Conservation (phyloP, 2,888 invertebrate genomes). For the Saturnia japonica region DNA sequence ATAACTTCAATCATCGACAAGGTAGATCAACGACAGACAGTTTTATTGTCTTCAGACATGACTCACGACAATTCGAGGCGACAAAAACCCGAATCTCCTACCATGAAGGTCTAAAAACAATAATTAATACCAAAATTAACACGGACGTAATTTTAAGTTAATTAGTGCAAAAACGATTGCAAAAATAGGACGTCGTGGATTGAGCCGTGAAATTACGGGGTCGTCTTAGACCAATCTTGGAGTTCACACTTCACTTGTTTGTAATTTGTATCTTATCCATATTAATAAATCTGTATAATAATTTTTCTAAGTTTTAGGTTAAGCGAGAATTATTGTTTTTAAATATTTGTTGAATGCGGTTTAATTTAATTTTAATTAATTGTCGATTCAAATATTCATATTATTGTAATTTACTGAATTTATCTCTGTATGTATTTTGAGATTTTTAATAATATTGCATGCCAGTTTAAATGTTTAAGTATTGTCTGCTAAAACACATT, state of each 20-base stretch:
- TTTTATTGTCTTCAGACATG: neutral
- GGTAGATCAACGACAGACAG: neutral
- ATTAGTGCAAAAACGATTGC: conserved; percentile 26
- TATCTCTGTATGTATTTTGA: too few relatives aligned
- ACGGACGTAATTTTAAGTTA: conserved; percentile 26
- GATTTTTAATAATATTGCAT: too few relatives aligned
- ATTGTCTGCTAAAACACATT: too few relatives aligned
- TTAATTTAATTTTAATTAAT: too few relatives aligned
- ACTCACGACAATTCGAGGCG: neutral
- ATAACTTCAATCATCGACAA: neutral
- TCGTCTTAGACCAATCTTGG: neutral
- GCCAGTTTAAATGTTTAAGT: too few relatives aligned
- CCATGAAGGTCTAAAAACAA: conserved; percentile 28
- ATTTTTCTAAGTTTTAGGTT: too few relatives aligned
- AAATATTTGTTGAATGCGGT: too few relatives aligned
- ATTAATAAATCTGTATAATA: too few relatives aligned
- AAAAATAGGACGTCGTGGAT: neutral
- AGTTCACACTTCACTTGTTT: neutral
- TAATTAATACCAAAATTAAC: conserved; percentile 29
- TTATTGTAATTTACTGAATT: too few relatives aligned
- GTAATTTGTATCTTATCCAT: too few relatives aligned
- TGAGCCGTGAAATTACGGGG: conserved; percentile 3
- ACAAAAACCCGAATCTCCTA: conserved; percentile 13
- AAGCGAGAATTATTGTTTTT: too few relatives aligned
- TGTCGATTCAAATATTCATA: too few relatives aligned